Percentiles rank a stretch among this genome's conserved stretches.
phyloP scores from a whole-genome alignment of 2,797 vertebrate species.

The Limnodromus scolopaceus region DNA sequence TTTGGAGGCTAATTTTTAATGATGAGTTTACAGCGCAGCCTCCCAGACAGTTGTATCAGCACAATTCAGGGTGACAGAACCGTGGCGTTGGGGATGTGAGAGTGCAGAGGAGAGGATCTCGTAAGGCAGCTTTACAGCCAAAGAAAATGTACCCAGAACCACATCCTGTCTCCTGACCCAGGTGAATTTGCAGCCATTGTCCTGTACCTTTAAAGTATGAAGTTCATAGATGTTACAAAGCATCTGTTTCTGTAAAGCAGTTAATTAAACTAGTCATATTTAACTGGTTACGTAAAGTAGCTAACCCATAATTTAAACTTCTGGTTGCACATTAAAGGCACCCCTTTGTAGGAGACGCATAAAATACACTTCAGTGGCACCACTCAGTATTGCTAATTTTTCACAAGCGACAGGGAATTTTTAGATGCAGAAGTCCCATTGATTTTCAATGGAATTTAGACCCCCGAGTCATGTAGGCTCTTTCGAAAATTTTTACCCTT shows the following conservation, averaged over 20 bases:
- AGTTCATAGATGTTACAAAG: not conserved
- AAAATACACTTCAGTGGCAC: not conserved
- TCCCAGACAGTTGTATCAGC: not conserved
- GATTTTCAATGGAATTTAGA: constrained; percentile 19
- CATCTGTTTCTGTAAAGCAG: not conserved
- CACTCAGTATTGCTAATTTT: not conserved
- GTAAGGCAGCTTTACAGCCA: not conserved
- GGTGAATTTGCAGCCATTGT: not conserved
- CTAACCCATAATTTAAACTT: not conserved
- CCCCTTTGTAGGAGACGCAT: not conserved
- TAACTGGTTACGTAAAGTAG: constrained; percentile 17
- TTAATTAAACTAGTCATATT: constrained; percentile 20
- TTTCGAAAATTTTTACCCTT: not conserved
- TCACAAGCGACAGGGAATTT: not conserved
- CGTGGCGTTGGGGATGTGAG: rapidly evolving
- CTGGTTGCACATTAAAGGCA: not conserved
- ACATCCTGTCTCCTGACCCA: not conserved
- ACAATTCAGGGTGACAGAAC: not conserved
- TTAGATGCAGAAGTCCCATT: constrained; percentile 5
- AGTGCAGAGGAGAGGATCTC: not conserved
- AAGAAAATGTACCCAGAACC: not conserved
- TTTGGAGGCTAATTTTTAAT: constrained; percentile 27
- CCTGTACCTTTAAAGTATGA: not conserved
- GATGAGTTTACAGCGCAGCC: constrained; percentile 1
- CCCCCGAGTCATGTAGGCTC: not conserved